phyloP scores from a whole-genome alignment of 2,113 vertebrate species.

The Dicrurus megarhynchus region DNA sequence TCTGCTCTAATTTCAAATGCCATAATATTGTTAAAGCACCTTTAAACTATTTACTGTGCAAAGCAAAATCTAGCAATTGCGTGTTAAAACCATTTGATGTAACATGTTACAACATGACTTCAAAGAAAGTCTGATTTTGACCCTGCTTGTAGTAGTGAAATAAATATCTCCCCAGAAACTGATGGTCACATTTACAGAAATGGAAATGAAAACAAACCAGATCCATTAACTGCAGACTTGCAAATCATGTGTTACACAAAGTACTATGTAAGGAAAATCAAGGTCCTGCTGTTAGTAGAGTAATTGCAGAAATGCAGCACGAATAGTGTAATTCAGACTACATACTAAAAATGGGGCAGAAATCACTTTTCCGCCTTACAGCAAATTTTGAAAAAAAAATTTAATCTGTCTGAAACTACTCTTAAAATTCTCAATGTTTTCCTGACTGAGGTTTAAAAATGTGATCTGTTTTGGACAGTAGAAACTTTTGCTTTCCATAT shows the following conservation, averaged over 20 bases:
- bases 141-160: background rate
- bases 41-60: background rate
- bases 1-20: background rate
- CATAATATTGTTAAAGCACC: background rate
- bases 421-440: background rate
- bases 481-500: background rate
- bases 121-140: background rate
- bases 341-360: background rate
- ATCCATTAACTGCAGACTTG: background rate
- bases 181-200: background rate
- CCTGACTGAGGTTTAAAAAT: background rate
- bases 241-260: background rate
- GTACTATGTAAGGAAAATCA: background rate
- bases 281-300: background rate
- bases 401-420: background rate
- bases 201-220: background rate
- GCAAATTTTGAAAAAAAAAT: background rate
- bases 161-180: background rate
- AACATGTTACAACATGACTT: background rate
- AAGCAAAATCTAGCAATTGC: too few species aligned
- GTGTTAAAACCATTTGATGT: background rate
- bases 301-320: background rate
- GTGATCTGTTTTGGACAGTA: background rate
- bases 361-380: background rate
- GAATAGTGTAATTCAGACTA: background rate